Percentiles rank a stretch among this genome's conserved stretches.
phyloP scores from a whole-genome alignment of 2,797 vertebrate species.

The Hydrophis major region DNA sequence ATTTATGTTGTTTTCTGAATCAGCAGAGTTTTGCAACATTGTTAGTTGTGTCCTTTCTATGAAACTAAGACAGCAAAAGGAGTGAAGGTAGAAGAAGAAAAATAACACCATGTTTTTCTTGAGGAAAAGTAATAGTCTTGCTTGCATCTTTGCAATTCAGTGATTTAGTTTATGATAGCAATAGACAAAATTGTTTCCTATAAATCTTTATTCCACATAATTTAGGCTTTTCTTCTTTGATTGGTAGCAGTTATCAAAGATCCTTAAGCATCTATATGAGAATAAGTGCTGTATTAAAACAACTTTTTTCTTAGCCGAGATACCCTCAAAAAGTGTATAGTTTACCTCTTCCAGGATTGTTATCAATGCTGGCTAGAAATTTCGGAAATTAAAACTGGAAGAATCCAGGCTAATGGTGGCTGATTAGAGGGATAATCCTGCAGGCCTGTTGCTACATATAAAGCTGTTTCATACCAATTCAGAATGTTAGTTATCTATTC shows the following conservation, averaged over 20 bases:
- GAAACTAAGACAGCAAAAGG: neutral
- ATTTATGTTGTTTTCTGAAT: slow-evolving; percentile 27
- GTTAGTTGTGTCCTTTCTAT: slow-evolving; percentile 30
- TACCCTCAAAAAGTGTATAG: neutral
- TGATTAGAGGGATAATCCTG: neutral
- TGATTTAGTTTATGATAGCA: neutral
- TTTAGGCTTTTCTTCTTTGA: neutral
- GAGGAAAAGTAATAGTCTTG: slow-evolving; percentile 24
- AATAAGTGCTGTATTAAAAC: neutral
- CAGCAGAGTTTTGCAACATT: slow-evolving; percentile 18
- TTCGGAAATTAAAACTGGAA: neutral
- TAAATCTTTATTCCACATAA: neutral
- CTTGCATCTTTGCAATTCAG: neutral
- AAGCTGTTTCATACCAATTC: neutral
- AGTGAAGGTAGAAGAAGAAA: neutral
- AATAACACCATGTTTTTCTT: neutral
- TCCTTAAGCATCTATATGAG: neutral
- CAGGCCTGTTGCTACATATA: neutral
- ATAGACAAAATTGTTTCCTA: neutral
- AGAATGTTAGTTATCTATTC: neutral
- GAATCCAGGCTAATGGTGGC: no score
- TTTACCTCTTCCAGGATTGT: neutral
- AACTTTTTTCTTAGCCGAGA: neutral
- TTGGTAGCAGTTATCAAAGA: neutral
- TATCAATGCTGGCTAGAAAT: neutral